These are phyloP conservation scores for Budorcas taxicolor DNA, from an alignment of 2,113 vertebrate genomes.

Conservation along the genomic window DNA sequence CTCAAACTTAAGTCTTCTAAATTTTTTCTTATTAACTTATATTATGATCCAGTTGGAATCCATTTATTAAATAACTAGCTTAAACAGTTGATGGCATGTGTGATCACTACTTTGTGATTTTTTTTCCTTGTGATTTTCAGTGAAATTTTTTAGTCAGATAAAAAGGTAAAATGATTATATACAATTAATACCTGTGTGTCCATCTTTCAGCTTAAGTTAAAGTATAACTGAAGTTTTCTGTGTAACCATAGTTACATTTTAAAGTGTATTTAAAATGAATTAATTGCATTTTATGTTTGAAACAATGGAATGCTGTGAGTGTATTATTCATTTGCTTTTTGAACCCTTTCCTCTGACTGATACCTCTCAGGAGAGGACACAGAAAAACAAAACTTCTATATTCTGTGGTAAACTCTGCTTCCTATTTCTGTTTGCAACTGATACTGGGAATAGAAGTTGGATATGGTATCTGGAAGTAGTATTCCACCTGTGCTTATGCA, in stretches of 20 bases:
- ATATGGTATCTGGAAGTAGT: not conserved
- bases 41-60: not conserved
- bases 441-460: not conserved
- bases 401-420: not conserved
- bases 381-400: not conserved
- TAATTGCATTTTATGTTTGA: constrained; percentile 41
- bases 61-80: constrained; percentile 13
- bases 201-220: not conserved
- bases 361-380: not conserved
- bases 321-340: constrained; percentile 14
- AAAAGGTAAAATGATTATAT: constrained; percentile 8
- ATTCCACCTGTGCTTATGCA: not conserved
- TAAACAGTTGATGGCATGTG: not conserved
- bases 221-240: not conserved
- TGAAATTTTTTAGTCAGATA: constrained; percentile 6
- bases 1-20: constrained; percentile 16
- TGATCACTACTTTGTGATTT: not conserved
- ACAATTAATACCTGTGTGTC: not conserved
- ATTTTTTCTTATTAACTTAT: not conserved
- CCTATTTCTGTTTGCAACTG: not conserved
- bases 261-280: constrained; percentile 14
- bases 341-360: not conserved
- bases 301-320: not conserved
- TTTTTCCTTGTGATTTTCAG: constrained; percentile 4
- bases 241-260: not conserved